phyloP scores from a whole-genome alignment of 2,797 vertebrate genomes.

The Smutsia gigantea region DNA sequence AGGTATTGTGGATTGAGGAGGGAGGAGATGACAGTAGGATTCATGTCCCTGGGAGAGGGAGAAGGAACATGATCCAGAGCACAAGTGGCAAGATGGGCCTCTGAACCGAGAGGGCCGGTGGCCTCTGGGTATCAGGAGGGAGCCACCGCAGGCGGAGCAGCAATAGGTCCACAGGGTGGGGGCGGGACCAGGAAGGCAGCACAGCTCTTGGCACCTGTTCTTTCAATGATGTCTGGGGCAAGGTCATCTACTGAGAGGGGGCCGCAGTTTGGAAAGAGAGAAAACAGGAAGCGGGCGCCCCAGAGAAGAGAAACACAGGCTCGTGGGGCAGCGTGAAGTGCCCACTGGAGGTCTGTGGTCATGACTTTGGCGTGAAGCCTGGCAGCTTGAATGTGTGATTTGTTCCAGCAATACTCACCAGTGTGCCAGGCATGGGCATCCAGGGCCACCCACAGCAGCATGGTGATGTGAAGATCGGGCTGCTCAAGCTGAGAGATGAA shows the following conservation, averaged over 20 bases:
- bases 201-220: background rate
- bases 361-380: background rate
- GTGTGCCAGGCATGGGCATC: accelerated
- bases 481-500: background rate
- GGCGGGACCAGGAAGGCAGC: background rate
- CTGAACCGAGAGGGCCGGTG: background rate
- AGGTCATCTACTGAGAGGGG: background rate
- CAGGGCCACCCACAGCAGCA: background rate
- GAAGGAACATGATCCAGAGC: background rate
- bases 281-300: background rate
- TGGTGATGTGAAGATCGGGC: background rate
- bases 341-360: background rate
- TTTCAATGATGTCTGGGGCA: background rate
- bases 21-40: background rate
- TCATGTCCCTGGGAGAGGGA: background rate
- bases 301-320: background rate
- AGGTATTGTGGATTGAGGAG: too few species aligned
- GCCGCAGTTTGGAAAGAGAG: background rate
- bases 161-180: background rate
- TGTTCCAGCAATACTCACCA: background rate
- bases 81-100: background rate
- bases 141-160: background rate
- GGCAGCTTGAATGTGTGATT: background rate
- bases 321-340: background rate
- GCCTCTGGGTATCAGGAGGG: background rate